These are phyloP conservation scores for Pterophyllum scalare DNA, from an alignment of 2,113 vertebrate species.

Conservation along the genomic window DNA sequence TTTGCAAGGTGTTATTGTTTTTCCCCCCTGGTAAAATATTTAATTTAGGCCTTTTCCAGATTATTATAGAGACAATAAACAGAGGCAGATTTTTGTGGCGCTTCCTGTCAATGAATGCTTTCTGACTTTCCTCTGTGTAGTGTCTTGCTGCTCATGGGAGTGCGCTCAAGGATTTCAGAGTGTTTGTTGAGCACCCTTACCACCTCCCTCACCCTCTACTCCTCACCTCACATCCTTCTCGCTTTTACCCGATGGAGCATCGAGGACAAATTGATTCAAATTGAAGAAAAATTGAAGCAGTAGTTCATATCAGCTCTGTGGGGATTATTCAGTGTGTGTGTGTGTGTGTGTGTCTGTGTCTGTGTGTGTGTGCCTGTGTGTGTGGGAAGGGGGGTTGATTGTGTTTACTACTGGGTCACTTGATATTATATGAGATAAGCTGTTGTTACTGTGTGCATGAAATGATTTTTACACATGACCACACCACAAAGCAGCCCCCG, in stretches of 20 bases:
- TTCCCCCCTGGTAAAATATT: constrained; percentile 52
- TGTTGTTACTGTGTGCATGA: constrained; percentile 7
- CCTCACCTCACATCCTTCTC: background rate
- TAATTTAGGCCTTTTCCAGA: constrained; percentile 34
- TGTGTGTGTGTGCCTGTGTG: background rate
- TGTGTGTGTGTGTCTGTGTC: background rate
- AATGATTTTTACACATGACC: constrained; percentile 15
- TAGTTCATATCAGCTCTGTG: constrained; percentile 27
- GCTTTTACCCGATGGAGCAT: constrained; percentile 2
- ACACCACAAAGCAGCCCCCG: background rate
- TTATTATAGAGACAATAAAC: constrained; percentile 32
- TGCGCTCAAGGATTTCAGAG: constrained; percentile 37
- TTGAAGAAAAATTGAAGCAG: constrained; percentile 22
- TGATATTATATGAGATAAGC: constrained; percentile 13
- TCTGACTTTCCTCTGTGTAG: constrained; percentile 32
- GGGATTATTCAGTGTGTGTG: constrained; percentile 21
- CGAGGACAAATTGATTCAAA: constrained; percentile 59
- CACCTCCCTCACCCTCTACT: background rate
- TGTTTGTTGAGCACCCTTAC: constrained; percentile 31
- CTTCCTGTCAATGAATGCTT: constrained; percentile 29
- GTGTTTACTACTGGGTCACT: constrained; percentile 7
- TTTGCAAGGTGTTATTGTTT: constrained; percentile 52
- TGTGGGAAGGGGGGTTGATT: too few relatives aligned
- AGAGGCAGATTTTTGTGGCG: constrained; percentile 10
- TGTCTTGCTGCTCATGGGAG: constrained; percentile 36